Base-by-base conservation (phyloP, 2,797 vertebrate genomes). In the Phoxinus dragarum region DNA sequence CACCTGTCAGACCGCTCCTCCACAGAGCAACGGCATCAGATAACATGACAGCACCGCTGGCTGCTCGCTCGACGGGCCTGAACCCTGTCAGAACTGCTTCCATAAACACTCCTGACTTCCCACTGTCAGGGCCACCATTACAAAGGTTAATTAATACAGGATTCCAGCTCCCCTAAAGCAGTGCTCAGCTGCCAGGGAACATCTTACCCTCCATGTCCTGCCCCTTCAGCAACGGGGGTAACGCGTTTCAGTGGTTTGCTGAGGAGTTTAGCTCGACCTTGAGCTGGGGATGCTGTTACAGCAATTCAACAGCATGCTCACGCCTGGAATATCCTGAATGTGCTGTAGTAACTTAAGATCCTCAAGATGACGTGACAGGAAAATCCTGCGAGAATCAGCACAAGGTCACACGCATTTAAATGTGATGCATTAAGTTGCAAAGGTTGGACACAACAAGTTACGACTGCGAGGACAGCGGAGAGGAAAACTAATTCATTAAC, bases 131-230 rank as follows among this genome's bases (percentile, higher is more conserved):
- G 92, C 91, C 79, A 75, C 88, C 82, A 93, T 94, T 92, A 92
- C 92, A 95, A 95, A 96, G 95, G 95, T 96, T 95, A 95, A 96
- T 96, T 95, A 95, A 95, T 95, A 94, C 95, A 93, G 93, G 93
- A 91, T 78, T 90, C 91, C 90, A 90, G 92, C 91, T 92, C 90
- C 89, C 91, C 92, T 84, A 38, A 52, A 66, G 71, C 80, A 42
- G 80, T 17, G 47, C 73, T 94, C 93, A 92, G 92, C 93, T 93
- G 92, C 93, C 87, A 93, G 84, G 84, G 74, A 89, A 91, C 91
- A 93, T 94, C 94, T 94, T 92, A 91, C 81, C 89, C 90, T 85
- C 84, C 49, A 69, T 82, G 61, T 84, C 77, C 78, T 83, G 72
- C 64, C 76, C 79, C 72, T 83, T 71, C 80, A 82, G 84, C 81